Percentiles rank a stretch among this genome's conserved stretches.
Evolutionary conservation across 2,113 vertebrate species (phyloP).

Genomic region (Riparia riparia): DNA sequence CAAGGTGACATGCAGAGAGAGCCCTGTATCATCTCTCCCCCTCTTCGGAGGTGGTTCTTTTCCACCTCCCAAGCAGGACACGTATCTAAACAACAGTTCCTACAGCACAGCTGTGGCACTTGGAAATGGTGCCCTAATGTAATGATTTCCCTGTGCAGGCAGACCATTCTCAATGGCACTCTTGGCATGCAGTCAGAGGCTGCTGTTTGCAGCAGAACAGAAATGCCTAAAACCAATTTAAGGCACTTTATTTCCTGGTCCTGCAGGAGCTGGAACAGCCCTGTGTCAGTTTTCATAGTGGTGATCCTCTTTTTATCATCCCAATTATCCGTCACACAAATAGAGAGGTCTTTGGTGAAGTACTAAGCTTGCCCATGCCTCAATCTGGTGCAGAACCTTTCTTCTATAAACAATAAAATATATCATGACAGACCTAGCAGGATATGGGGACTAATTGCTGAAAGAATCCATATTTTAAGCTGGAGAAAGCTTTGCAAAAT

Average conservation of each 20-base stretch:
- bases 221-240: not conserved
- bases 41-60: not conserved
- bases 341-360: not conserved
- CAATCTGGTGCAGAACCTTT: not conserved
- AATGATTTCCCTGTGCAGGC: not conserved
- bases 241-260: not conserved
- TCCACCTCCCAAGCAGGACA: accelerated
- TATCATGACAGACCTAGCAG: not conserved
- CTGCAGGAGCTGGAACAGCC: not conserved
- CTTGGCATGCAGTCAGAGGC: not conserved
- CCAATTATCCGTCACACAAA: conserved; percentile 16
- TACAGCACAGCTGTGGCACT: not conserved
- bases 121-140: not conserved
- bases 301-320: not conserved
- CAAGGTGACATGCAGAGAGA: not conserved
- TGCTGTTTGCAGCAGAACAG: not conserved
- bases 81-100: not conserved
- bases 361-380: not conserved
- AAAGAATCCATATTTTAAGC: conserved; percentile 12
- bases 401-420: not conserved
- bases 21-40: not conserved
- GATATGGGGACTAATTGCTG: not conserved
- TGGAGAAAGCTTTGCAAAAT: not conserved
- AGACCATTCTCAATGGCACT: not conserved
- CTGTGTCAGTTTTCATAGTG: not conserved